Percentiles rank a stretch among this genome's conserved stretches.
These are phyloP conservation scores for Lochmaea crataegi DNA, from an alignment of 2,888 invertebrate genomes.

Conservation along the genomic window DNA sequence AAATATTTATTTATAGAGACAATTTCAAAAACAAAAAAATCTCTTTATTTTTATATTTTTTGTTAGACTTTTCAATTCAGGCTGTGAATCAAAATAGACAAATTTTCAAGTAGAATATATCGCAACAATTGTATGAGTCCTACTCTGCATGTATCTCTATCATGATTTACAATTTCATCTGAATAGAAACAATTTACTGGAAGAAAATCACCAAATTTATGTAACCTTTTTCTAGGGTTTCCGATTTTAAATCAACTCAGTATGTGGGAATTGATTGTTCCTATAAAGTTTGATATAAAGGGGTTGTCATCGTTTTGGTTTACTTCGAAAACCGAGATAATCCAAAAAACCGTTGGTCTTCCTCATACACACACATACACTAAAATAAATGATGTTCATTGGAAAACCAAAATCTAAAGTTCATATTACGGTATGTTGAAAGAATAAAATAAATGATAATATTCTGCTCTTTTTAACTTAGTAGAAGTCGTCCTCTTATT, in stretches of 20 bases:
- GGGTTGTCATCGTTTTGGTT: not conserved
- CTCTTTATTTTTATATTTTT: too few relatives aligned
- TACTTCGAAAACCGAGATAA: not conserved
- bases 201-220: conserved; percentile 22
- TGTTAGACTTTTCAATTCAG: too few relatives aligned
- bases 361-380: not conserved
- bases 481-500: too few relatives aligned
- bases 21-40: too few relatives aligned
- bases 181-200: conserved; percentile 25
- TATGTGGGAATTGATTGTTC: not conserved
- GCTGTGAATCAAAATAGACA: too few relatives aligned
- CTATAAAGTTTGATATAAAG: not conserved
- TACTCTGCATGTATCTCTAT: conserved; percentile 25
- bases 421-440: too few relatives aligned
- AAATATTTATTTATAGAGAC: too few relatives aligned
- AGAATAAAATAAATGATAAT: too few relatives aligned
- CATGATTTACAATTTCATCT: conserved; percentile 33
- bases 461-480: too few relatives aligned
- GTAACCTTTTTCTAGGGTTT: conserved; percentile 3
- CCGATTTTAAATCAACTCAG: conserved; percentile 8
- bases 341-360: not conserved
- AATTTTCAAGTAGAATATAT: not conserved
- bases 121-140: not conserved
- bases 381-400: too few relatives aligned
- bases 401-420: too few relatives aligned